Conservation (phyloP, 2,888 invertebrate genomes). For the Pandemis corylana region DNA sequence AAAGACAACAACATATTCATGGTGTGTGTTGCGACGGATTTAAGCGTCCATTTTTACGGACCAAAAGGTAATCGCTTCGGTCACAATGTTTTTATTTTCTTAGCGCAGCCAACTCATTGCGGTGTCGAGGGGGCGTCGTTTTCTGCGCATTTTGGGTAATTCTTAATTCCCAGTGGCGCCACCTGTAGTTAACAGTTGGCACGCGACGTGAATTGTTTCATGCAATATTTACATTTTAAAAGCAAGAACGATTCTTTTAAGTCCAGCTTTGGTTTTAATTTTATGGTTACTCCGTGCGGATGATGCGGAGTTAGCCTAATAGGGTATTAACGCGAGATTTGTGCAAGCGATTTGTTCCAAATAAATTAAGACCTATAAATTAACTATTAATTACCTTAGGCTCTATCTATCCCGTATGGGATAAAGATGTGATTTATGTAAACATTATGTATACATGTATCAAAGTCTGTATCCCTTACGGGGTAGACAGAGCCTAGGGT, state of each 20-base stretch:
- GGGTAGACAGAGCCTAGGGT: no score
- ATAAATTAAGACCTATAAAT: no score
- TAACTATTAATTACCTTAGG: no score
- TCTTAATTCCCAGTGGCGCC: slow-evolving; percentile 56
- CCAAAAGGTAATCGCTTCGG: background rate
- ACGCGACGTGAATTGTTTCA: slow-evolving; percentile 64
- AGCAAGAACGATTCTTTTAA: slow-evolving; percentile 16
- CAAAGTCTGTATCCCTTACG: no score
- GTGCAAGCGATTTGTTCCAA: background rate
- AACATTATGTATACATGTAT: no score
- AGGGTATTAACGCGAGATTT: background rate
- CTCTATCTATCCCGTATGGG: no score
- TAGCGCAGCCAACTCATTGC: slow-evolving; percentile 22
- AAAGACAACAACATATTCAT: no score
- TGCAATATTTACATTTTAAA: slow-evolving; percentile 50
- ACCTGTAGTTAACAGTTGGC: slow-evolving; percentile 72
- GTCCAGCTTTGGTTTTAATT: background rate
- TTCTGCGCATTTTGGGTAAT: slow-evolving; percentile 41
- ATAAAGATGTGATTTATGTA: no score
- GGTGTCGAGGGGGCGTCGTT: slow-evolving; percentile 28
- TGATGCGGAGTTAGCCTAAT: background rate
- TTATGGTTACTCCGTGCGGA: background rate
- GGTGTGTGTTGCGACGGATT: no score
- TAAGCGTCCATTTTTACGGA: no score
- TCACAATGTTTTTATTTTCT: background rate